These are phyloP conservation scores for Epizoanthus scotinus DNA, from an alignment of 92 coral and sea anemone species.

Conservation along the genomic window DNA sequence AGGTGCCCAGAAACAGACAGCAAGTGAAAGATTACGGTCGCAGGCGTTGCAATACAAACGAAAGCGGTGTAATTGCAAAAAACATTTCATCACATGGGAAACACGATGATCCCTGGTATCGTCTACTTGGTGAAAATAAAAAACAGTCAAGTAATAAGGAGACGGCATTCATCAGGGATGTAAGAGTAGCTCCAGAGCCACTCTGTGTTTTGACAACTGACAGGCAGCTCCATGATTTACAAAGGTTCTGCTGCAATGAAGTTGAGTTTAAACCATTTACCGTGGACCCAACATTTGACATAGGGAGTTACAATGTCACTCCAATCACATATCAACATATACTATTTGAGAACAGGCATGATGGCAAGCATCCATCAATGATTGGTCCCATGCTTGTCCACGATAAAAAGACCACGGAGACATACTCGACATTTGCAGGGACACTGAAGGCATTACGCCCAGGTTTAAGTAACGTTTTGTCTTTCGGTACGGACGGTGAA, in stretches of 20 bases:
- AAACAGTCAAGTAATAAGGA: slow-evolving; percentile 27
- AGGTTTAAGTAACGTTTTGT: slow-evolving; percentile 16
- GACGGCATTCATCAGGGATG: slow-evolving; percentile 49
- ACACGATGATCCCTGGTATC: slow-evolving; percentile 42
- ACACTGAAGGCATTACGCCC: slow-evolving; percentile 25
- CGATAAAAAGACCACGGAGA: slow-evolving; percentile 25
- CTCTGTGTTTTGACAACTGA: slow-evolving; percentile 43
- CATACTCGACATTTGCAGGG: slow-evolving; percentile 29
- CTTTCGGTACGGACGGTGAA: slow-evolving; percentile 39
- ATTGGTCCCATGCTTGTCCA: slow-evolving; percentile 41
- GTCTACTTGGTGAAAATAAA: slow-evolving; percentile 40
- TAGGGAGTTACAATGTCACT: slow-evolving; percentile 47
- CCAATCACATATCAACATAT: slow-evolving; percentile 50
- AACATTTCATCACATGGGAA: slow-evolving; percentile 1
- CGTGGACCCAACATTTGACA: slow-evolving; percentile 50
- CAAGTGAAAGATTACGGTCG: slow-evolving; percentile 21
- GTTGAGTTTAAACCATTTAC: slow-evolving; percentile 40
- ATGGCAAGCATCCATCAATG: slow-evolving; percentile 48
- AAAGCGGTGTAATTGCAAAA: background rate
- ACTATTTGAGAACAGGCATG: slow-evolving; percentile 30
- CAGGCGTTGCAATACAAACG: background rate
- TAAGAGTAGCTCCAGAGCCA: slow-evolving; percentile 45
- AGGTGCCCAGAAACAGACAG: background rate
- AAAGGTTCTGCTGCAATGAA: slow-evolving; percentile 47
- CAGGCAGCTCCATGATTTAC: slow-evolving; percentile 45